Conservation (phyloP, 2,888 invertebrate species). For the Carcina quercana region DNA sequence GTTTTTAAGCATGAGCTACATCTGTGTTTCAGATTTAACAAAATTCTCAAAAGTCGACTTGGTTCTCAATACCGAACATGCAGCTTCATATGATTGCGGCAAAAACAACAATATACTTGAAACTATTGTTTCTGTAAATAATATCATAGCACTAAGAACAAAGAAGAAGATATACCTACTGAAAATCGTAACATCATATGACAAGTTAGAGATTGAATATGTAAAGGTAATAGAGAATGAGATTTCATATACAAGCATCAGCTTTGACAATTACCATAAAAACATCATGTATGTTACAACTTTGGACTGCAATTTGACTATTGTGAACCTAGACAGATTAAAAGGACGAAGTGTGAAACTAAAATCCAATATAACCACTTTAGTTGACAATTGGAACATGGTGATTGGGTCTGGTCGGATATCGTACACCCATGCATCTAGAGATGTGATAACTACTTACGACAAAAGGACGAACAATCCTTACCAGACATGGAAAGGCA, state of each 20-base stretch:
- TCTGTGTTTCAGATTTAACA: constrained; percentile 44
- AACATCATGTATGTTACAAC: constrained; percentile 52
- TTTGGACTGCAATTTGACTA: constrained; percentile 41
- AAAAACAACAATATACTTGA: constrained; percentile 45
- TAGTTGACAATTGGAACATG: constrained; percentile 54
- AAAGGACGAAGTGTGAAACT: constrained; percentile 39
- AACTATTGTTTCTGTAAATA: constrained; percentile 40
- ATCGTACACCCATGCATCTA: constrained; percentile 43
- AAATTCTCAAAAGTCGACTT: constrained; percentile 34
- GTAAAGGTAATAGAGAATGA: constrained; percentile 43
- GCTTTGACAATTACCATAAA: constrained; percentile 51
- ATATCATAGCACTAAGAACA: constrained; percentile 50
- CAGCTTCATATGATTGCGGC: constrained; percentile 34
- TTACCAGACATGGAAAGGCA: constrained; percentile 33
- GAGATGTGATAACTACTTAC: constrained; percentile 42
- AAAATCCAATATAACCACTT: constrained; percentile 26
- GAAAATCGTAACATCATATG: constrained; percentile 29
- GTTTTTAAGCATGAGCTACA: too few species aligned
- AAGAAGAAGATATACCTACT: constrained; percentile 47
- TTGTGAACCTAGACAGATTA: constrained; percentile 55
- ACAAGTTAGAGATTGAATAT: constrained; percentile 31
- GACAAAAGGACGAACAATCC: constrained; percentile 50
- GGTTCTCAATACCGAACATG: constrained; percentile 24
- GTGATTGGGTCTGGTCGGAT: constrained; percentile 45
- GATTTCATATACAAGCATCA: constrained; percentile 50